Base-by-base conservation (phyloP, 2,797 vertebrate species). In the Chelon labrosus region DNA sequence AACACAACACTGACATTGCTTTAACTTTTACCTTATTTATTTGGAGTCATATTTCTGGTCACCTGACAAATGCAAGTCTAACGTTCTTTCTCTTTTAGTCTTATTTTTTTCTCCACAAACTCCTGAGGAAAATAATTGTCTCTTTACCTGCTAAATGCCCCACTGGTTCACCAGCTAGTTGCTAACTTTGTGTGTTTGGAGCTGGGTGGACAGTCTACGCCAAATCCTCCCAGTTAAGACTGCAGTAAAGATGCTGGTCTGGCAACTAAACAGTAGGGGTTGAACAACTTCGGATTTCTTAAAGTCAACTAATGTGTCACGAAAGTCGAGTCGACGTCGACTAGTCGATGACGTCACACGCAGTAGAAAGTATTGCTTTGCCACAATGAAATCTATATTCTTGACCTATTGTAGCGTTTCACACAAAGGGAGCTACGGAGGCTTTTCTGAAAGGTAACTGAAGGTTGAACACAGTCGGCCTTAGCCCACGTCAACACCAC, bases 1-100 rank as follows among this genome's bases (percentile, higher is more conserved):
- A 10, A 49, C n/a, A 27, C 35, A 47, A 35, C 31, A 35, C 31
- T 35, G 31, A 22, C 37, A 11, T 44, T 50, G 25, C 51, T 19
- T 41, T 41, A 27, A 35, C 31, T 35, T 35, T 27, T 3, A 27
- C 25, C 19, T 54, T n/a, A 58, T 79, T 74, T 2, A 64, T 46
- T 64, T 64, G 14, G 42, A 59, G 49, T 49, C 2, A 11, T 59
- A n/a, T 58, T 65, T 54, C 20, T 12, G 8, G 10, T 19, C 20
- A 27, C 50, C 10, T 52, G 22, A 52, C 12, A 25, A 52, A 52
- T 59, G 11, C 38, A 65, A 55, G 20, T 56, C 31, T 17, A 55
- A 56, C 22, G 42, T 60, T 62, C 16, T 22, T 14, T 54, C 31
- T 39, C 19, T 46, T 46, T 64, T 16, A 39, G 47, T 35, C 20